Evolutionary conservation across 2,113 vertebrate species (phyloP), one percentile per base, ranked within the genome.

Genomic region (Coracopsis vasa): DNA sequence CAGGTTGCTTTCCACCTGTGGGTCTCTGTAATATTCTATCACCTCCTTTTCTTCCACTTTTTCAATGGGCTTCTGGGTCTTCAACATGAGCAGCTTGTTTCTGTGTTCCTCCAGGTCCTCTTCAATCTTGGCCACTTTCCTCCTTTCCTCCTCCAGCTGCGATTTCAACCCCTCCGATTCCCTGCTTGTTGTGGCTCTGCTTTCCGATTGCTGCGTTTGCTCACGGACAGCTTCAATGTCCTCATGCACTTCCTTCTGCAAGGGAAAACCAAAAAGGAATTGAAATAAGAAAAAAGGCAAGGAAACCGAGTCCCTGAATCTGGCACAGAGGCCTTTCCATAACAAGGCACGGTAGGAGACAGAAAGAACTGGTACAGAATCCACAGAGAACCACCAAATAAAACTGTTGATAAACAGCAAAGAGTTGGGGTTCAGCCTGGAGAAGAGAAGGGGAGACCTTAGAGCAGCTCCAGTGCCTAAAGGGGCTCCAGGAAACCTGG

Each of bases 31-130:
- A 93, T 99, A 99, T 42, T 99, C 97, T 64, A 99, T 97, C 37
- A 99, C 98, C 67, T 99, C 99, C 85, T 98, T 99, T 96, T 99
- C 99, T 97, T 99, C 98, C 78, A 99, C 90, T 80, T 98, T 98
- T 93, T 99, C 99, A 80, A 99, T 90, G 5, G 99, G 99, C 97
- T 96, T 98, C 87, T 99, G 98, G 70, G 98, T 99, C 97, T 98
- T 99, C 82, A 99, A 95, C n/a, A 98, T 98, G 31, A 99, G 74
- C 95, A 99, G 80, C 80, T 97, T 98, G 15, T 87, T 97, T 94
- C 98, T 98, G 69, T 98, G 99, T 31, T 95, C 96, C 64, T 97
- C 98, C 91, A 99, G 96, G 20, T 98, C 94, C 2, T 65, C 84
- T 92, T 99, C 98, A 31, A 97, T 81, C 47, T 96, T 96, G 56